Evolutionary conservation across 2,888 invertebrate species (phyloP).

Genomic region (Tachina grossa): DNA sequence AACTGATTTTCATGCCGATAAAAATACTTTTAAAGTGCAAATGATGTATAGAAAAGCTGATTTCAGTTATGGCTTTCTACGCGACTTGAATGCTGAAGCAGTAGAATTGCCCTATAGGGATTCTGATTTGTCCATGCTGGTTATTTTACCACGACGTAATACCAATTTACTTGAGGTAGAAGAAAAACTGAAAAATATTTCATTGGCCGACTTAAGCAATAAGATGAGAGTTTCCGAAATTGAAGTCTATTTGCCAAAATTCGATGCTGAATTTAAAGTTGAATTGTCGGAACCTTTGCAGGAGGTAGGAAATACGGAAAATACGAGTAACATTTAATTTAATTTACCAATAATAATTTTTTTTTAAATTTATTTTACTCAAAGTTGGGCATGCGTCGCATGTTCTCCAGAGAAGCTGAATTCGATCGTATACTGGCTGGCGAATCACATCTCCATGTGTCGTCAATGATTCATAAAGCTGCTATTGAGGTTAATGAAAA

Average conservation of each 20-base stretch:
- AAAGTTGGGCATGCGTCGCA: too few relatives aligned
- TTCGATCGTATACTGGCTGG: too few relatives aligned
- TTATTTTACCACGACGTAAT: conserved; percentile 87
- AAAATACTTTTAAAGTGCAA: conserved; percentile 83
- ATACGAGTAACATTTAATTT: too few relatives aligned
- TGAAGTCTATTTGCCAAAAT: conserved; percentile 86
- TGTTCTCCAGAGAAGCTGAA: too few relatives aligned
- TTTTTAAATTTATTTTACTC: too few relatives aligned
- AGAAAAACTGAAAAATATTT: conserved; percentile 80
- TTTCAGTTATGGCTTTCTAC: conserved; percentile 83
- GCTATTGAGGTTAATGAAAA: conserved; percentile 88
- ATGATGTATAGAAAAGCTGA: conserved; percentile 87
- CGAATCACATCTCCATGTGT: too few relatives aligned
- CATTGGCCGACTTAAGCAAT: too few relatives aligned
- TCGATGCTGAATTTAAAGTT: conserved; percentile 77
- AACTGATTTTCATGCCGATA: conserved; percentile 86
- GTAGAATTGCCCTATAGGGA: conserved; percentile 89
- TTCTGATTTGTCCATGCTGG: conserved; percentile 87
- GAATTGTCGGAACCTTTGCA: too few relatives aligned
- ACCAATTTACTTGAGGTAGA: conserved; percentile 85
- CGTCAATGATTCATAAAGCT: conserved; percentile 35
- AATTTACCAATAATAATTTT: too few relatives aligned
- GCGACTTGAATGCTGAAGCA: conserved; percentile 82
- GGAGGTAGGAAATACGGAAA: too few relatives aligned
- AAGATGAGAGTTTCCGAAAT: too few relatives aligned